These are phyloP conservation scores for Callospermophilus lateralis DNA, from an alignment of 2,113 vertebrate species.

Conservation along the genomic window DNA sequence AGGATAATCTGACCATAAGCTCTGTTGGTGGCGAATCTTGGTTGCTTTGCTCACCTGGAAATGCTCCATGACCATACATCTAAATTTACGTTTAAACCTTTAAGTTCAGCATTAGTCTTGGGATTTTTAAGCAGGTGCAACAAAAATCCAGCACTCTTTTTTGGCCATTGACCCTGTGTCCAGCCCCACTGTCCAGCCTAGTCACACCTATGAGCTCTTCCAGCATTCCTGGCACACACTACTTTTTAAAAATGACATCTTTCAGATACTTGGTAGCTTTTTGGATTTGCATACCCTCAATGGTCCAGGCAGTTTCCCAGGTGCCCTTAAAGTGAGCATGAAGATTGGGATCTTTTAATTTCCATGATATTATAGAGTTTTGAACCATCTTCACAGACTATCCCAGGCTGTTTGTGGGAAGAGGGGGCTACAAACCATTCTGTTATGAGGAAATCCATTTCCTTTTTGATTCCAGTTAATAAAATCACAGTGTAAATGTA, in stretches of 20 bases:
- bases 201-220: background rate
- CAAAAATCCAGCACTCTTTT: background rate
- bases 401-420: background rate
- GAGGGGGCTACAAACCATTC: background rate
- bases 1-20: background rate
- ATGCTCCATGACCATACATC: background rate
- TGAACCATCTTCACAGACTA: background rate
- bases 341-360: background rate
- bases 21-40: background rate
- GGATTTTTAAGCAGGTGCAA: background rate
- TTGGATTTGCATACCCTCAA: background rate
- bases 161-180: background rate
- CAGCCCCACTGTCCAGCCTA: background rate
- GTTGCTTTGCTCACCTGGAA: background rate
- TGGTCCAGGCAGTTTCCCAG: background rate
- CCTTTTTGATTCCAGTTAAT: background rate
- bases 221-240: background rate
- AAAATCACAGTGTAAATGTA: background rate
- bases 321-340: background rate
- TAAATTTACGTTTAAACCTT: background rate
- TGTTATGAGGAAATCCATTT: background rate
- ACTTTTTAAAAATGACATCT: background rate
- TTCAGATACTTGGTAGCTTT: background rate
- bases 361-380: background rate
- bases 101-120: background rate